A percentile compares a stretch with the other conserved stretches of the same genome.
These are phyloP conservation scores for Noctilio leporinus DNA, from an alignment of 2,113 vertebrate genomes.

Conservation along the genomic window DNA sequence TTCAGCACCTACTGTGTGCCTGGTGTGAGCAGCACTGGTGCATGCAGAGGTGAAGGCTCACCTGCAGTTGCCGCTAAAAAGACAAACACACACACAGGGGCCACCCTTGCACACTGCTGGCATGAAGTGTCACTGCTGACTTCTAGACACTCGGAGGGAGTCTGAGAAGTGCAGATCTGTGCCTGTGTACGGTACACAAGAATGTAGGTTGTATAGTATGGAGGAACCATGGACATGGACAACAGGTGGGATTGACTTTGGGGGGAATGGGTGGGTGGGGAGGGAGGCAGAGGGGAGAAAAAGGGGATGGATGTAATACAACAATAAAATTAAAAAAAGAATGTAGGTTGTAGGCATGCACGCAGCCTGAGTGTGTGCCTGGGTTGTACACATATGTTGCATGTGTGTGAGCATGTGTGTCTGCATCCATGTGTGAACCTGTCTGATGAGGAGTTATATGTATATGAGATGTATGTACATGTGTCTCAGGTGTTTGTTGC, in stretches of 20 bases:
- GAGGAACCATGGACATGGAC: too few species aligned
- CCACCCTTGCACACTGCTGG: background rate
- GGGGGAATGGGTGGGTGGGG: too few species aligned
- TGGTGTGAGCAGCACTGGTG: background rate
- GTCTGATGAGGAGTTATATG: background rate
- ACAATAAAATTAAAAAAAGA: too few species aligned
- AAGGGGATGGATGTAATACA: too few species aligned
- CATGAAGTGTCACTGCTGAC: background rate
- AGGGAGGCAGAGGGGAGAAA: too few species aligned
- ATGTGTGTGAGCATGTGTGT: background rate
- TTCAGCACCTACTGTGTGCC: background rate
- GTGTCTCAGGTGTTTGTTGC: background rate
- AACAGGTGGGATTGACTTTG: too few species aligned
- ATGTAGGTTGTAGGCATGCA: background rate
- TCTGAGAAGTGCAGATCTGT: background rate
- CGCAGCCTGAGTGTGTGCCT: background rate
- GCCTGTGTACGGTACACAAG: background rate
- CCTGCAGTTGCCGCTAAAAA: background rate
- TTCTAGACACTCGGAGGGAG: background rate
- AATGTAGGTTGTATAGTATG: background rate
- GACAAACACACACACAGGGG: background rate
- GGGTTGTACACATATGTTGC: background rate
- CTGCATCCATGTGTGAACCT: background rate
- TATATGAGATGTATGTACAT: background rate
- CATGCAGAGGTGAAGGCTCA: too few species aligned